phyloP scores from a whole-genome alignment of 2,888 invertebrate genomes.

The Teleiodes luculella region DNA sequence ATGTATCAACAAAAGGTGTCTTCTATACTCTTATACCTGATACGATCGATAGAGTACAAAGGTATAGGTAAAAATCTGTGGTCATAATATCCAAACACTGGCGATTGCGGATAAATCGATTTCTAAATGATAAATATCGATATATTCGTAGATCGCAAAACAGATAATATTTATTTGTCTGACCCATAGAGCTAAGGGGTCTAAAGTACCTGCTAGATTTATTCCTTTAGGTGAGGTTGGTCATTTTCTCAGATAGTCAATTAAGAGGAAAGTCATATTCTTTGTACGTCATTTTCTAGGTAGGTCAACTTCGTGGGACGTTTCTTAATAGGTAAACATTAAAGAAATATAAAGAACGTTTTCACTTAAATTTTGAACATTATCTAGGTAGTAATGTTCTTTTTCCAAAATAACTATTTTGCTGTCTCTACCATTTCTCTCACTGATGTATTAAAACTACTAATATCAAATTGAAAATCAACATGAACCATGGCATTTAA shows the following conservation, averaged over 20 bases:
- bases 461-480: not conserved
- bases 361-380: too few relatives aligned
- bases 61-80: constrained; percentile 34
- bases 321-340: too few relatives aligned
- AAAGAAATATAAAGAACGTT: too few relatives aligned
- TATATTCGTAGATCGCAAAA: constrained; percentile 20
- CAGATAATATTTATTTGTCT: constrained; percentile 8
- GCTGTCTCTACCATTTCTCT: too few relatives aligned
- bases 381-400: too few relatives aligned
- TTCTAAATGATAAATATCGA: constrained; percentile 26
- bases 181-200: not conserved
- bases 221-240: too few relatives aligned
- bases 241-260: too few relatives aligned
- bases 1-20: constrained; percentile 37
- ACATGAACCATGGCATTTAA: not conserved
- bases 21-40: constrained; percentile 42
- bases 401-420: too few relatives aligned
- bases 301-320: too few relatives aligned
- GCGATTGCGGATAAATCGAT: constrained; percentile 35
- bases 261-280: too few relatives aligned
- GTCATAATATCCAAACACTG: constrained; percentile 55
- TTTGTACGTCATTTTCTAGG: too few relatives aligned
- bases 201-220: too few relatives aligned
- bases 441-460: not conserved
- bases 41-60: constrained; percentile 35